These are phyloP conservation scores for Eptatretus atami DNA, from an alignment of 2,797 vertebrate species.

Conservation along the genomic window DNA sequence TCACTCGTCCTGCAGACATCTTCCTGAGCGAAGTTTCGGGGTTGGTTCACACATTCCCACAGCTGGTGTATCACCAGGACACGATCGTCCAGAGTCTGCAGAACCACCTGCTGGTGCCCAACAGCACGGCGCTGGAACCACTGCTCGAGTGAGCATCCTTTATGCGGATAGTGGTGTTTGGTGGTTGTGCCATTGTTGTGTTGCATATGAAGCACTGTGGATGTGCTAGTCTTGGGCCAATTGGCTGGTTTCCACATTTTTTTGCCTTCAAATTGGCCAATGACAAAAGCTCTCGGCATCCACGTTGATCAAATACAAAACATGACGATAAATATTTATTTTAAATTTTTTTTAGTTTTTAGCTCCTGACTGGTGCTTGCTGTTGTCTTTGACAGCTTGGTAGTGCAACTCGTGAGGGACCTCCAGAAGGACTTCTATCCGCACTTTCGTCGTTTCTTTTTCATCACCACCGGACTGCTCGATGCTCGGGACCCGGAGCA, in stretches of 20 bases:
- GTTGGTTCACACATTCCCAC: slow-evolving; percentile 71
- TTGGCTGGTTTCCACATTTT: too few relatives aligned
- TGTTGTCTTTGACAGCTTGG: slow-evolving; percentile 22
- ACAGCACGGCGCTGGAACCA: slow-evolving; percentile 51
- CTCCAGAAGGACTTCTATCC: slow-evolving; percentile 86
- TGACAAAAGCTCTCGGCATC: too few relatives aligned
- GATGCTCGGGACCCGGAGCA: slow-evolving; percentile 64
- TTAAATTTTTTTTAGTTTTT: too few relatives aligned
- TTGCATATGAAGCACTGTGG: too few relatives aligned
- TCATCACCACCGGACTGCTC: slow-evolving; percentile 37
- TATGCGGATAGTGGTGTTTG: not conserved
- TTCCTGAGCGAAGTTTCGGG: slow-evolving; percentile 46
- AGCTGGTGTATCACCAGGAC: slow-evolving; percentile 69
- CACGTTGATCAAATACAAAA: not conserved
- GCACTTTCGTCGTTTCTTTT: slow-evolving; percentile 62
- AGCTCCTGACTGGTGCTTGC: too few relatives aligned
- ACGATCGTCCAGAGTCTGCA: slow-evolving; percentile 49
- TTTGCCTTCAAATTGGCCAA: too few relatives aligned
- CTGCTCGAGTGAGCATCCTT: slow-evolving; percentile 47
- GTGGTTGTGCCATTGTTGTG: too few relatives aligned
- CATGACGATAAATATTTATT: not conserved
- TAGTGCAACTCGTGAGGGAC: slow-evolving; percentile 75
- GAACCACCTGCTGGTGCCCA: slow-evolving; percentile 33
- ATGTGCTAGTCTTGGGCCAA: too few relatives aligned
- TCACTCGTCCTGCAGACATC: slow-evolving; percentile 19